A percentile compares a stretch with the other conserved stretches of the same genome.
Evolutionary conservation across 2,888 invertebrate genomes (phyloP).

Genomic region (Caenorhabditis sinica): DNA sequence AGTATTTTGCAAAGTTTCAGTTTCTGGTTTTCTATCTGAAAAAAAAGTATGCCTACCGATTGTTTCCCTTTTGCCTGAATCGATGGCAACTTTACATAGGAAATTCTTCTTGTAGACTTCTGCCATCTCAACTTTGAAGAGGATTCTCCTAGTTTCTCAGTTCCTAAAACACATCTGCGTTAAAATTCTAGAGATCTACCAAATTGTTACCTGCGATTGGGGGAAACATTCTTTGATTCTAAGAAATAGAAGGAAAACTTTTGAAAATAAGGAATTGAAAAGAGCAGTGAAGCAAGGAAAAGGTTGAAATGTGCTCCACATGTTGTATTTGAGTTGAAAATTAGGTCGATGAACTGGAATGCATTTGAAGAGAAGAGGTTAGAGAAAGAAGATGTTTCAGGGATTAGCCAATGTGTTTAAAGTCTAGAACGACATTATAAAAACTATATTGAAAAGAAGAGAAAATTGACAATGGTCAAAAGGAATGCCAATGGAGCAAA

Average conservation of each 20-base stretch:
- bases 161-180: background rate
- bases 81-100: conserved; percentile 48
- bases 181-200: background rate
- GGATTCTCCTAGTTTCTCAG: conserved; percentile 2
- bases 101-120: conserved; percentile 56
- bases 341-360: conserved; percentile 4
- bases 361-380: background rate
- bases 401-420: no score
- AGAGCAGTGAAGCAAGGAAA: conserved; percentile 16
- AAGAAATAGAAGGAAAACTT: background rate
- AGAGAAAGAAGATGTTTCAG: background rate
- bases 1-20: no score
- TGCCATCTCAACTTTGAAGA: conserved; percentile 51
- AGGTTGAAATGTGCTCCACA: background rate
- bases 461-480: no score
- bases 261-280: background rate
- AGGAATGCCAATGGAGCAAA: no score
- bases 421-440: no score
- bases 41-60: no score
- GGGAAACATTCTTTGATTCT: conserved; percentile 30
- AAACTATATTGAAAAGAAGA: no score
- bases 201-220: conserved; percentile 44
- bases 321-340: background rate
- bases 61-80: conserved; percentile 34
- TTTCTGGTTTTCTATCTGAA: no score